These are phyloP conservation scores for Hormiphora californensis DNA, from an alignment of 37 sponge, comb jelly and placozoan species.

Conservation along the genomic window DNA sequence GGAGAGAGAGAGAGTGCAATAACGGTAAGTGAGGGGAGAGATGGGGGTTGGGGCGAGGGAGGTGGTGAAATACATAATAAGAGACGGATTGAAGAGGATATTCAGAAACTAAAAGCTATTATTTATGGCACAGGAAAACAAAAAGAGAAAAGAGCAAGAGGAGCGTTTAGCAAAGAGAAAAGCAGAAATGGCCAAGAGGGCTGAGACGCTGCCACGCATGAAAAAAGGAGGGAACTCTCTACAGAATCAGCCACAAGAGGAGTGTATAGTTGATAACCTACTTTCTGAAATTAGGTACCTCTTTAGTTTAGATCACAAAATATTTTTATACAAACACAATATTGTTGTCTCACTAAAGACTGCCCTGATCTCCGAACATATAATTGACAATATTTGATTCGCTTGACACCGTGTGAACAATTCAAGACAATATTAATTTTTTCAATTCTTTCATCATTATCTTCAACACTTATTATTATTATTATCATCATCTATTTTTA, in stretches of 20 bases:
- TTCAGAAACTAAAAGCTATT: background rate
- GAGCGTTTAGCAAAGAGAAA: constrained; percentile 38
- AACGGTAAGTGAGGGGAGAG: too few relatives aligned
- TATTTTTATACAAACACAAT: background rate
- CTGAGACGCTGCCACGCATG: constrained; percentile 31
- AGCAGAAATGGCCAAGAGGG: constrained; percentile 34
- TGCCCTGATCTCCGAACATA: background rate
- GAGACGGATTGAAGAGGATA: too few relatives aligned
- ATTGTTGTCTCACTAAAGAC: background rate
- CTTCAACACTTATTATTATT: too few relatives aligned
- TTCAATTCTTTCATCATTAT: too few relatives aligned
- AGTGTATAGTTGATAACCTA: constrained; percentile 24
- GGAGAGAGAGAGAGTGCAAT: too few relatives aligned
- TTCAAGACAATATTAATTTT: too few relatives aligned
- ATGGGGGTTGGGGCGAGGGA: too few relatives aligned
- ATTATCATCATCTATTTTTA: too few relatives aligned
- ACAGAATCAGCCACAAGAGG: background rate
- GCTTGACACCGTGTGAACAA: too few relatives aligned
- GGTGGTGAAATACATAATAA: too few relatives aligned
- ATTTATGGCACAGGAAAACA: background rate
- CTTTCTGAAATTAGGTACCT: background rate
- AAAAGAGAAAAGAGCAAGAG: constrained; percentile 25
- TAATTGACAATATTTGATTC: background rate
- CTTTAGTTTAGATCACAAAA: background rate
- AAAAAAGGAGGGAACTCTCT: constrained; percentile 36